These are phyloP conservation scores for Naja naja DNA, from an alignment of 2,113 vertebrate species.

Conservation along the genomic window DNA sequence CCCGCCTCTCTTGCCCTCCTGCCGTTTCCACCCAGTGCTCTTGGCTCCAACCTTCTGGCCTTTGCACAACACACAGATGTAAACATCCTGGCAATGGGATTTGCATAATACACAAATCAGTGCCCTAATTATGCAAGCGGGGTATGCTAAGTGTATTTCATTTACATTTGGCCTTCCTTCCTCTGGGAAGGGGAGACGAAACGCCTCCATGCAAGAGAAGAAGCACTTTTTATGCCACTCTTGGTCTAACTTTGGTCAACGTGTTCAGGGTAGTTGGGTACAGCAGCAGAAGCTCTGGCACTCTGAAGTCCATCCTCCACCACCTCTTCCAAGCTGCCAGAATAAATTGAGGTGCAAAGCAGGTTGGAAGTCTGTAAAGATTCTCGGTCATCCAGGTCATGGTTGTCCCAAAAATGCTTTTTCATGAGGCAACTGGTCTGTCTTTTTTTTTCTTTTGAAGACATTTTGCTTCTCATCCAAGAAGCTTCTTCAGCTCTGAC, in stretches of 20 bases:
- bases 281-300: background rate
- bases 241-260: background rate
- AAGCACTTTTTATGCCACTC: background rate
- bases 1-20: background rate
- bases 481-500: too few relatives aligned
- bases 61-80: background rate
- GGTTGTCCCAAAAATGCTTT: too few relatives aligned
- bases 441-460: too few relatives aligned
- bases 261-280: too few relatives aligned
- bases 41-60: background rate
- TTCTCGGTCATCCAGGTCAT: too few relatives aligned
- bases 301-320: background rate
- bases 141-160: slow-evolving; percentile 21
- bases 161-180: background rate
- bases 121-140: slow-evolving; percentile 8
- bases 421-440: too few relatives aligned
- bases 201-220: background rate
- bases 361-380: background rate
- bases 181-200: background rate
- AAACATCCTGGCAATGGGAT: background rate
- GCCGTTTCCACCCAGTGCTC: background rate
- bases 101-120: slow-evolving; percentile 32
- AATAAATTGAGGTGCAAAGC: background rate
- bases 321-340: background rate
- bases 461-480: too few relatives aligned